Evolutionary conservation across 2,113 vertebrate species (phyloP), one percentile per base, ranked within the genome.

Genomic region (Poeciliopsis occidentalis): DNA sequence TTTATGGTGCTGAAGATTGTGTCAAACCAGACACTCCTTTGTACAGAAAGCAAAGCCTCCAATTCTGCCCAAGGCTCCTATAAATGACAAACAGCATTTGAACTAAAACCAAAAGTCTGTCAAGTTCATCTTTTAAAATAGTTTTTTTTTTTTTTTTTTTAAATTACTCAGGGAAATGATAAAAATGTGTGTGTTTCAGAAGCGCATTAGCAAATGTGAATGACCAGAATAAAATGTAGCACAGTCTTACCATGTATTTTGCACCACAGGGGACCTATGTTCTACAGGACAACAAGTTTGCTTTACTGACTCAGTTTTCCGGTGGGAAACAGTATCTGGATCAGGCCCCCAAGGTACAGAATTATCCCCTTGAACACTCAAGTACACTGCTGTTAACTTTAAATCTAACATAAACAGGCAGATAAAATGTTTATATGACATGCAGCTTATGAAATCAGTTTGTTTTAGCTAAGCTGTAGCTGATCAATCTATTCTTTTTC

Each of bases 281-380:
- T 60, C 87, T 97, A 0, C 96, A 97, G 62, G 96, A 97, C 88
- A 95, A 96, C 90, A 94, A 87, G 71, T 97, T 96, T 88, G 60
- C 92, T 30, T 85, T 96, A 44, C 81, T 97, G 6, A 87, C 93
- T 37, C 94, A 92, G 75, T 87, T 96, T 8, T 96, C 95, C 41
- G 91, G 64, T 4, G 94, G 95, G 51, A 95, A 93, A 70, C 96
- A 97, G 85, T 96, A 96, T 62, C 74, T 96, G 75, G 96, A 96
- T 75, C 95, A 96, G 27, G 95, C 96, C 1, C 95, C 96, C 37
- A 96, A 97, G 93, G 96, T 96, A 60, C 54, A 11, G 24, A 13
- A 19, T 27, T 24, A 10, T 37, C 68, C 39, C 5, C 44, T 17
- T 17, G 17, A 6, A 22, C 44, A 17, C 44, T 47, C 13, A 19